Evolutionary conservation across 2,888 invertebrate genomes (phyloP).

Genomic region (Lasioglossum zephyrum): DNA sequence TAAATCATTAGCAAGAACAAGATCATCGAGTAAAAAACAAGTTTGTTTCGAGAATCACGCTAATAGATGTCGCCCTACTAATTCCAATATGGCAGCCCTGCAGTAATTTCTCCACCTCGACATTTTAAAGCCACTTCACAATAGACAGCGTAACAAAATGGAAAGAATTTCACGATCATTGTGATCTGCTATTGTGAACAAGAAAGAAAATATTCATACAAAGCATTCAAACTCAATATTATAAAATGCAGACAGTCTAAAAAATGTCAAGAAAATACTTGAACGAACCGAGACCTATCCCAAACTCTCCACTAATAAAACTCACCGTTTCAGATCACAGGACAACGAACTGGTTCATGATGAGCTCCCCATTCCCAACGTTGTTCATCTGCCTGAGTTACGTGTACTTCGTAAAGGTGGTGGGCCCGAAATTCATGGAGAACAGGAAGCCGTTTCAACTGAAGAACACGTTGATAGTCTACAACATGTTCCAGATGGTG

Average conservation of each 20-base stretch:
- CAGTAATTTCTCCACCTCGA: neutral
- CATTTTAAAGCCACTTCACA: neutral
- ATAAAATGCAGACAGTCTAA: neutral
- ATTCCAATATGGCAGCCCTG: neutral
- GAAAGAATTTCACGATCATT: neutral
- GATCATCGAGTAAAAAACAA: neutral
- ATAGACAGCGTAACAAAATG: neutral
- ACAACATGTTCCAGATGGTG: slow-evolving; percentile 95
- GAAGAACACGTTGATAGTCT: slow-evolving; percentile 90
- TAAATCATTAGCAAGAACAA: too few species aligned
- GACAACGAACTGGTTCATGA: slow-evolving; percentile 96
- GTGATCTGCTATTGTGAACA: neutral
- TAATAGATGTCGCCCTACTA: neutral
- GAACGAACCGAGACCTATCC: neutral
- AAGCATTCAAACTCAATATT: too few species aligned
- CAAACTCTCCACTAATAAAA: neutral
- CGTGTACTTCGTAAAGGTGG: slow-evolving; percentile 94
- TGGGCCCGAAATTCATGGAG: slow-evolving; percentile 96
- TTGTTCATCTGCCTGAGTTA: slow-evolving; percentile 95
- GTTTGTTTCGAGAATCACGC: neutral
- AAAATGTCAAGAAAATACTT: neutral
- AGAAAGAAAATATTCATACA: neutral
- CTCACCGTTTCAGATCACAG: slow-evolving; percentile 88
- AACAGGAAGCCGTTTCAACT: slow-evolving; percentile 95
- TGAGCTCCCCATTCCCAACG: slow-evolving; percentile 97